These are phyloP conservation scores for Momotus momota DNA, from an alignment of 2,797 vertebrate species.

Conservation along the genomic window DNA sequence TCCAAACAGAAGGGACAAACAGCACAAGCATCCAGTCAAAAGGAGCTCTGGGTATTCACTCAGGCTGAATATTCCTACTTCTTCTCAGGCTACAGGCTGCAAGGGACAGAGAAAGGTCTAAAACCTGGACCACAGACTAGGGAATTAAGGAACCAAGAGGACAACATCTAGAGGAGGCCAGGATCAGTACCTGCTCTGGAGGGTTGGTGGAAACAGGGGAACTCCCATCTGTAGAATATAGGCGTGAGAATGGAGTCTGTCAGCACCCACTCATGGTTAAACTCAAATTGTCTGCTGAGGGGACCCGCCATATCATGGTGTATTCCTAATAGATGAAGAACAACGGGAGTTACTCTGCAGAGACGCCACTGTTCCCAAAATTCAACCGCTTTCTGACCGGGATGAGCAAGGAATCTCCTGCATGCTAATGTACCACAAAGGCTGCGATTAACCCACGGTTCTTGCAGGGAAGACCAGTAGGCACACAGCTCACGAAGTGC, in stretches of 20 bases:
- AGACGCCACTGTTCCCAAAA: conserved; percentile 42
- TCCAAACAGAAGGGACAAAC: background rate
- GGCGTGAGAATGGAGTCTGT: conserved; percentile 39
- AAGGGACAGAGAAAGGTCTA: background rate
- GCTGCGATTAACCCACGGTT: background rate
- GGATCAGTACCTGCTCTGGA: conserved; percentile 55
- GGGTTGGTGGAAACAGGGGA: conserved; percentile 35
- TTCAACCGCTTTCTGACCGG: background rate
- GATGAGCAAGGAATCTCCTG: background rate
- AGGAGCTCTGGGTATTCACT: background rate
- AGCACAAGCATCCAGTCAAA: background rate
- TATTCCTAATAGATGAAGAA: conserved; percentile 57
- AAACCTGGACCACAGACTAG: background rate
- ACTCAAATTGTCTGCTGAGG: conserved; percentile 48
- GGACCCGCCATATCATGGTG: conserved; percentile 16
- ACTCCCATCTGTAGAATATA: conserved; percentile 49
- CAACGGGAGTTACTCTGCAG: conserved; percentile 42
- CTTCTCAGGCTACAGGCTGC: background rate
- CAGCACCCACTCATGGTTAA: conserved; percentile 40
- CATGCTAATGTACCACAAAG: background rate
- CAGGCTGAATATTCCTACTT: background rate
- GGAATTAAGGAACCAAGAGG: conserved; percentile 12
- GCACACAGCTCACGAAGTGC: background rate
- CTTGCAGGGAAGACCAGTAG: background rate
- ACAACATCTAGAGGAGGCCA: conserved; percentile 23